A percentile compares a stretch with the other conserved stretches of the same genome.
phyloP scores from a whole-genome alignment of 30 jellyfish, hydroid and myxozoan genomes.

The Cassiopea andromeda region DNA sequence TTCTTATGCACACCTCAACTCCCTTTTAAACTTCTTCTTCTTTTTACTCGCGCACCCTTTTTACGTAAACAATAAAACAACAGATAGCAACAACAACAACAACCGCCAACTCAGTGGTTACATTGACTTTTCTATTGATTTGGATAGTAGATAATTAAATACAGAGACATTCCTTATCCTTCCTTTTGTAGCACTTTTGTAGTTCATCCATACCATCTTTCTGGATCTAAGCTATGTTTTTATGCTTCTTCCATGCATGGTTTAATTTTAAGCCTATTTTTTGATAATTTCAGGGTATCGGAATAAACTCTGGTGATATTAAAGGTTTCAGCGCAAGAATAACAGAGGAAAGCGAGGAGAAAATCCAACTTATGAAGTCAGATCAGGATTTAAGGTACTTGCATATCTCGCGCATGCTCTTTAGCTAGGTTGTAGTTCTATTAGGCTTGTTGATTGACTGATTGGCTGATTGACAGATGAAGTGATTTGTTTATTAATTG shows the following conservation, averaged over 20 bases:
- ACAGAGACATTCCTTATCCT: too few species aligned
- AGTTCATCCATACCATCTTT: too few species aligned
- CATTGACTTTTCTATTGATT: too few species aligned
- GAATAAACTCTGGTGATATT: conserved; percentile 49
- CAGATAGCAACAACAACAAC: too few species aligned
- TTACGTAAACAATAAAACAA: too few species aligned
- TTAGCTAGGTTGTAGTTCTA: too few species aligned
- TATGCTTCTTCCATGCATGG: background rate
- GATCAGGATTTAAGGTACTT: conserved; percentile 55
- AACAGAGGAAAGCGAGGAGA: conserved; percentile 72
- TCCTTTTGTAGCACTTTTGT: too few species aligned
- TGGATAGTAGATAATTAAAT: too few species aligned
- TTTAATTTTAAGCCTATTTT: background rate
- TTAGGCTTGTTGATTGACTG: background rate
- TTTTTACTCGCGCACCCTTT: too few species aligned
- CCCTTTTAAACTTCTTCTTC: too few species aligned
- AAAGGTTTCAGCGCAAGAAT: conserved; percentile 73
- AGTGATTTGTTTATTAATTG: background rate
- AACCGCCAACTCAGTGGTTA: too few species aligned
- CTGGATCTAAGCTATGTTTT: background rate
- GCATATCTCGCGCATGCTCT: background rate
- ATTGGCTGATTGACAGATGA: background rate
- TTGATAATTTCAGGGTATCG: conserved; percentile 56
- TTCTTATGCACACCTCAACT: too few species aligned
- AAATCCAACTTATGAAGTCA: conserved; percentile 53